A percentile compares a stretch with the other conserved stretches of the same genome.
These are phyloP conservation scores for Scaptomyza graminum DNA, from an alignment of 1,140 invertebrate species.

Conservation along the genomic window DNA sequence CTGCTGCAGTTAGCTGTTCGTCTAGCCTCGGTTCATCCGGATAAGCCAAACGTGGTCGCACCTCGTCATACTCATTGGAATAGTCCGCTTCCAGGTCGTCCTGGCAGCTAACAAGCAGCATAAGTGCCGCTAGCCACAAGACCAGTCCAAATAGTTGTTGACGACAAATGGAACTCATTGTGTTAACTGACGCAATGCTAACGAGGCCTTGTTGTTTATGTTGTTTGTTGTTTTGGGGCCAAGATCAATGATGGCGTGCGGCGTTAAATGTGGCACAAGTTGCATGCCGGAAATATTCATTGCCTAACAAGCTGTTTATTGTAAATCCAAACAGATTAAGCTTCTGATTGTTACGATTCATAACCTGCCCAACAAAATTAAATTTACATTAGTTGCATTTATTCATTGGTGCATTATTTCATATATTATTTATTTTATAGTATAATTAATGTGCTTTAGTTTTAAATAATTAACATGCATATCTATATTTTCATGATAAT, in stretches of 20 bases:
- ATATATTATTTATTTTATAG: too few relatives aligned
- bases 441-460: too few relatives aligned
- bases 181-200: conserved; percentile 35
- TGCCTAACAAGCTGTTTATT: background rate
- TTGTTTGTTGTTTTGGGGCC: conserved; percentile 2
- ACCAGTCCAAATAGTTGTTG: background rate
- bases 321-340: background rate
- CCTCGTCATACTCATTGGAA: conserved; percentile 70
- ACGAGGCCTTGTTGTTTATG: conserved; percentile 45
- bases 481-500: too few relatives aligned
- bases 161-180: conserved; percentile 43
- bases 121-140: conserved; percentile 7
- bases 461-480: too few relatives aligned
- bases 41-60: conserved; percentile 58
- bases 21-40: conserved; percentile 63
- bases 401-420: too few relatives aligned
- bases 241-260: background rate
- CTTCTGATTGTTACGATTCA: background rate
- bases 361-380: too few relatives aligned
- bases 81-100: conserved; percentile 52
- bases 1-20: conserved; percentile 44
- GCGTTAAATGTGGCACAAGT: background rate
- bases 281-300: conserved; percentile 12
- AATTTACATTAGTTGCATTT: too few relatives aligned
- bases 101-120: conserved; percentile 1